Percentiles rank a stretch among this genome's conserved stretches.
These are phyloP conservation scores for Notarius lentiginosus DNA, from an alignment of 2,113 vertebrate genomes.

Conservation along the genomic window DNA sequence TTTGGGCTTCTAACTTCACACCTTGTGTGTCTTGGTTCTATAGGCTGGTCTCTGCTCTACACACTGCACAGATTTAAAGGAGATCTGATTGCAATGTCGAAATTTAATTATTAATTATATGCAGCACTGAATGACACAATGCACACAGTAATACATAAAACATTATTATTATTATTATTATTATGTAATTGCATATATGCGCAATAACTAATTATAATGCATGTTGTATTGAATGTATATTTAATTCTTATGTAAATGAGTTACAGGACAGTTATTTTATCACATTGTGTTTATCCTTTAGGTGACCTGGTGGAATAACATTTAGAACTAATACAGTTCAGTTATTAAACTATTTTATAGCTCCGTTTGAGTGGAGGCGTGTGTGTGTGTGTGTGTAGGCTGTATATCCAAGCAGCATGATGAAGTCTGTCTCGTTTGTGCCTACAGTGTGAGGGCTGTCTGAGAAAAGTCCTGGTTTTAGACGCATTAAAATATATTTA, in stretches of 20 bases:
- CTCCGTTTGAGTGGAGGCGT: no score
- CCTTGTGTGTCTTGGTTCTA: no score
- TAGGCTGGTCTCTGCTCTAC: background rate
- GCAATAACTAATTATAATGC: background rate
- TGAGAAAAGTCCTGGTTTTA: background rate
- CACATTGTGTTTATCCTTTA: background rate
- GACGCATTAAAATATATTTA: background rate
- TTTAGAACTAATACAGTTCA: background rate
- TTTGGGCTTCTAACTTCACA: background rate
- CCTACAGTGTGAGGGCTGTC: background rate
- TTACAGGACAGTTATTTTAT: background rate
- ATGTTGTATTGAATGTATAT: background rate
- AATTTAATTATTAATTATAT: background rate
- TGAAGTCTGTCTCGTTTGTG: background rate
- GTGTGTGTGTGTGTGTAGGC: background rate
- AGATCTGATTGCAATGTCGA: background rate
- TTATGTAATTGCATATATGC: background rate
- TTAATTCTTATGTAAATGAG: background rate
- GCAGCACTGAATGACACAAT: background rate
- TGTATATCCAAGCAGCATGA: background rate
- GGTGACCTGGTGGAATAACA: background rate
- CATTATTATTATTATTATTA: background rate
- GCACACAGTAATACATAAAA: background rate
- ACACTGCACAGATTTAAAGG: background rate
- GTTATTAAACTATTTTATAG: background rate